Percentiles rank a stretch among this genome's conserved stretches.
These are phyloP conservation scores for Siniperca scherzeri DNA, from an alignment of 2,797 vertebrate species.

Conservation along the genomic window DNA sequence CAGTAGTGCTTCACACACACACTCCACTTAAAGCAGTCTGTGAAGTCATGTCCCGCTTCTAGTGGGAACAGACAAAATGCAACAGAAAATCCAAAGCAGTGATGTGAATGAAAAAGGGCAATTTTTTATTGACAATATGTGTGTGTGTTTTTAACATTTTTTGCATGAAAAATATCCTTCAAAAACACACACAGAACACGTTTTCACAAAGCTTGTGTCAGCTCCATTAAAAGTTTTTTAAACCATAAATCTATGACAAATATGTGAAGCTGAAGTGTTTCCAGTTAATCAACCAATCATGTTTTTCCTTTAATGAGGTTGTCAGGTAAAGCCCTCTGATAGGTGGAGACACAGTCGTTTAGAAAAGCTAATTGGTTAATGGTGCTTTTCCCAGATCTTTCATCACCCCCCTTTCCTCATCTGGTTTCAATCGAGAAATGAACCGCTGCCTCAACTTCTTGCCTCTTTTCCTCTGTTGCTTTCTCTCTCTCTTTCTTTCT, in stretches of 20 bases:
- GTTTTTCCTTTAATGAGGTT: conserved; percentile 29
- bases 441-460: conserved; percentile 50
- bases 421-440: conserved; percentile 68
- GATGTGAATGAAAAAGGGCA: conserved; percentile 32
- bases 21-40: conserved; percentile 41
- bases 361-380: conserved; percentile 72
- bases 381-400: conserved; percentile 73
- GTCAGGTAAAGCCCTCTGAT: conserved; percentile 59
- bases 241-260: not conserved
- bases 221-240: not conserved
- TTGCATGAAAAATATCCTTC: not conserved
- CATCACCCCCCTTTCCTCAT: conserved; percentile 63
- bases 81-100: conserved; percentile 56
- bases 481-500: not conserved
- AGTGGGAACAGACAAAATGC: conserved; percentile 53
- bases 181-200: conserved; percentile 13
- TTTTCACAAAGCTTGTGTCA: not conserved
- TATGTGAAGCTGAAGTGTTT: conserved; percentile 4
- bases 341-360: conserved; percentile 60
- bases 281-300: conserved; percentile 37
- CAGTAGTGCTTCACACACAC: conserved; percentile 62
- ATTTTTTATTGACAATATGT: conserved; percentile 27
- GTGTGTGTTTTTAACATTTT: not conserved
- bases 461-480: conserved; percentile 2
- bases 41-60: conserved; percentile 58